A percentile compares a stretch with the other conserved stretches of the same genome.
These are phyloP conservation scores for Sylvia atricapilla DNA, from an alignment of 2,113 vertebrate genomes.

Conservation along the genomic window DNA sequence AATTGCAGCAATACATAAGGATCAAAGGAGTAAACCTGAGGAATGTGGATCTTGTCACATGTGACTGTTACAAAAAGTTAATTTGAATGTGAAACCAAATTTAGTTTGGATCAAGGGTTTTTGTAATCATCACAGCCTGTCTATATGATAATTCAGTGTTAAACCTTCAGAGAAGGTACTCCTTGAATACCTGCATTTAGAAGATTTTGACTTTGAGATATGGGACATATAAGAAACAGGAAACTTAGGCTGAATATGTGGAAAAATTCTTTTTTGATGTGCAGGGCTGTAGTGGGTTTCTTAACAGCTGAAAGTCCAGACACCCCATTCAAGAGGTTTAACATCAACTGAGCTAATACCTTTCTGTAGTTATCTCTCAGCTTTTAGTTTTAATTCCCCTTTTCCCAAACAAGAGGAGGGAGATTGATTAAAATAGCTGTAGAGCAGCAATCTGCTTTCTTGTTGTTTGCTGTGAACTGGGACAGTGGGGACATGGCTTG, in stretches of 20 bases:
- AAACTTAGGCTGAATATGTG: background rate
- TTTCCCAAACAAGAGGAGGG: background rate
- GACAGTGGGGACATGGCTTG: background rate
- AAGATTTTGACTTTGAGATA: background rate
- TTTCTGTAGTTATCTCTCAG: background rate
- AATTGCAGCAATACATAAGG: background rate
- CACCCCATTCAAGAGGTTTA: background rate
- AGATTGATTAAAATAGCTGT: conserved; percentile 16
- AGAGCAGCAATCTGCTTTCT: background rate
- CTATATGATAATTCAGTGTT: background rate
- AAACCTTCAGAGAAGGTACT: background rate
- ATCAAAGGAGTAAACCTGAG: background rate
- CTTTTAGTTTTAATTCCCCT: background rate
- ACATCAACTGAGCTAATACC: background rate
- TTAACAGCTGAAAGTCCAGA: background rate
- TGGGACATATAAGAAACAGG: background rate
- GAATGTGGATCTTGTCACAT: background rate
- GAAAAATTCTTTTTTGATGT: background rate
- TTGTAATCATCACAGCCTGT: background rate
- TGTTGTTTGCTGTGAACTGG: background rate
- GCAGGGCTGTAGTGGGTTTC: background rate
- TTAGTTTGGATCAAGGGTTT: background rate
- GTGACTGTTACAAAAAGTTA: background rate
- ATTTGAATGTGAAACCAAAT: background rate
- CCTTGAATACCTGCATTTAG: background rate